Evolutionary conservation across 2,888 invertebrate species (phyloP).

Genomic region (Drosophila robusta): DNA sequence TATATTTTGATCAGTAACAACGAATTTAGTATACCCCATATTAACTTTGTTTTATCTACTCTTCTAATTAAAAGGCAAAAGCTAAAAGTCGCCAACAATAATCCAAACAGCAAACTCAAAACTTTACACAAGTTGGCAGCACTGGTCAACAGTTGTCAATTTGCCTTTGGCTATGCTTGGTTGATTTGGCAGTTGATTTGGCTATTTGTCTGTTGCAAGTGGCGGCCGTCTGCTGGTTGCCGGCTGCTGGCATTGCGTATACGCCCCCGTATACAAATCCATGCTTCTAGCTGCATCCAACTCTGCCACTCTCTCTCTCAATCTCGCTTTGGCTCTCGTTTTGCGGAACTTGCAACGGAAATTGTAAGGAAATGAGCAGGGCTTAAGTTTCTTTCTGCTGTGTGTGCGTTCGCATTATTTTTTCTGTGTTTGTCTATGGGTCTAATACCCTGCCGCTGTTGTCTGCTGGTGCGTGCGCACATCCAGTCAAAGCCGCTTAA

Average conservation of each 20-base stretch:
- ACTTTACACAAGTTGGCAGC: neutral
- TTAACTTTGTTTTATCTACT: no score
- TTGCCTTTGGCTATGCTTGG: neutral
- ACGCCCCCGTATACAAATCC: constrained; percentile 24
- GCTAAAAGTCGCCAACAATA: no score
- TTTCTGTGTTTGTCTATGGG: constrained; percentile 10
- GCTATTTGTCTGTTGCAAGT: constrained; percentile 20
- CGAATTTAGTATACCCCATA: no score
- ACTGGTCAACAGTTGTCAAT: neutral
- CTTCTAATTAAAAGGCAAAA: no score
- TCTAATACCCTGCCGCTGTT: neutral
- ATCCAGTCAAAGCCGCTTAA: constrained; percentile 30
- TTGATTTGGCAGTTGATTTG: neutral
- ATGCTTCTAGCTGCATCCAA: constrained; percentile 4
- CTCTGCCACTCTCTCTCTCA: neutral
- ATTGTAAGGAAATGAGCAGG: constrained; percentile 74
- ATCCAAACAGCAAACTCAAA: neutral
- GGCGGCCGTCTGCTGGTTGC: neutral
- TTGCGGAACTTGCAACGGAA: constrained; percentile 60
- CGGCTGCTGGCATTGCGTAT: constrained; percentile 22
- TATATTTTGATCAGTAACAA: no score
- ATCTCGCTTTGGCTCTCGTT: no score
- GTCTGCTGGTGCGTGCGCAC: constrained; percentile 20
- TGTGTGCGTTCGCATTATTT: neutral
- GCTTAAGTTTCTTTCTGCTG: constrained; percentile 48